These are phyloP conservation scores for Byasa hedistus DNA, from an alignment of 2,888 invertebrate species.

Conservation along the genomic window DNA sequence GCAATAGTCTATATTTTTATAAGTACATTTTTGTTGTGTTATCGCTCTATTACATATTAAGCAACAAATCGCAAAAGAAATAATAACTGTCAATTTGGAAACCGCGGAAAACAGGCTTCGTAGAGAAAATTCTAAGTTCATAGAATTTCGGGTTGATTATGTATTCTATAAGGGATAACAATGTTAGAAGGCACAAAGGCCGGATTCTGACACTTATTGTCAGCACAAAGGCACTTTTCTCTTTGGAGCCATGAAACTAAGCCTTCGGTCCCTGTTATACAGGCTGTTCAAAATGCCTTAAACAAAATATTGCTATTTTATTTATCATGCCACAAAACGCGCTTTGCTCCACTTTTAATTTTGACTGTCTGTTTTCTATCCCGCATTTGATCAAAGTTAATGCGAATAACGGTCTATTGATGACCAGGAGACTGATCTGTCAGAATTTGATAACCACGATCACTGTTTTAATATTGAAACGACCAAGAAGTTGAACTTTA, in stretches of 20 bases:
- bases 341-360: background rate
- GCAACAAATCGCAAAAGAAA: background rate
- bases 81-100: constrained; percentile 37
- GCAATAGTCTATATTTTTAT: too few relatives aligned
- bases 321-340: background rate
- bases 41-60: background rate
- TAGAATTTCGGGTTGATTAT: constrained; percentile 25
- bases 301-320: background rate
- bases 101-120: constrained; percentile 34
- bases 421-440: too few relatives aligned
- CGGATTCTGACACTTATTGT: constrained; percentile 35
- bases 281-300: constrained; percentile 9
- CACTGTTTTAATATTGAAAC: too few relatives aligned
- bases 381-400: background rate
- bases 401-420: too few relatives aligned
- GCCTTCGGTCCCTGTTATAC: constrained; percentile 26
- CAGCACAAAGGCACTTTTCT: constrained; percentile 31
- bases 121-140: constrained; percentile 24
- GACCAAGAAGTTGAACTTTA: too few relatives aligned
- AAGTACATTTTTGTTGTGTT: background rate
- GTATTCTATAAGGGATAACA: constrained; percentile 32
- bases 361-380: background rate
- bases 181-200: constrained; percentile 33
- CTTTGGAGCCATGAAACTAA: constrained; percentile 27
- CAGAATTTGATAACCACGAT: too few relatives aligned